Percentiles rank a stretch among this genome's conserved stretches.
Conservation (phyloP, 1,140 invertebrate species). For the Drosophila littoralis region DNA sequence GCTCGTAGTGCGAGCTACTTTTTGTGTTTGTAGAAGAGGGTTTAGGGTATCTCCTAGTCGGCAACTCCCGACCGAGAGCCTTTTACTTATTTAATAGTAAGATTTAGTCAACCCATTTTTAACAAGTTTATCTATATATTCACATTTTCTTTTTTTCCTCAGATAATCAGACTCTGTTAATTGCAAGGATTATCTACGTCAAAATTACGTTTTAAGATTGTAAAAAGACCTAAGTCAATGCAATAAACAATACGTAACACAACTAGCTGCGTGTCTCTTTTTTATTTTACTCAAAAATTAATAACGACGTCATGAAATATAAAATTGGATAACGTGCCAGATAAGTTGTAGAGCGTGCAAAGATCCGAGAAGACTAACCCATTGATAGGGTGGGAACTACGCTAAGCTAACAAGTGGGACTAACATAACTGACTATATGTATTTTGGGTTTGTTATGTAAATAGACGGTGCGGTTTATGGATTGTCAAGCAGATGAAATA, state of each 20-base stretch:
- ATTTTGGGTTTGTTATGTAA: slow-evolving; percentile 18
- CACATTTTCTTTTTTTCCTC: too few relatives aligned
- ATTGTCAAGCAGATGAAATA: slow-evolving; percentile 38
- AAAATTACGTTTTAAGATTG: neutral
- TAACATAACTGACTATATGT: slow-evolving; percentile 1
- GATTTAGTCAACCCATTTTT: too few relatives aligned
- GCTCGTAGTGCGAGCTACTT: too few relatives aligned
- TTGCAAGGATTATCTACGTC: neutral
- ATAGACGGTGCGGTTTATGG: slow-evolving; percentile 25
- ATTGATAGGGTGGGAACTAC: slow-evolving; percentile 27
- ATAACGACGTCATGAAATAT: slow-evolving; percentile 6
- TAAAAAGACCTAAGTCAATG: too few relatives aligned
- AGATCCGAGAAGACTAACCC: neutral
- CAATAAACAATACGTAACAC: neutral
- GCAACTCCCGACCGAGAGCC: too few relatives aligned
- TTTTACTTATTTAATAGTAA: too few relatives aligned
- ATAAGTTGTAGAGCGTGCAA: slow-evolving; percentile 9
- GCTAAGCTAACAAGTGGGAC: slow-evolving; percentile 16
- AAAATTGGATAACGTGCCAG: neutral
- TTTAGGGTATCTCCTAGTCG: too few relatives aligned
- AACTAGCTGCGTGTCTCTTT: neutral
- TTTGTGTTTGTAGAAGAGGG: too few relatives aligned
- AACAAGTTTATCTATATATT: too few relatives aligned
- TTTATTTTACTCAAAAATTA: neutral
- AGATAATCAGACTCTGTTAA: neutral